Conservation (phyloP, 2,113 vertebrate species). For the Sceloporus tristichus region DNA sequence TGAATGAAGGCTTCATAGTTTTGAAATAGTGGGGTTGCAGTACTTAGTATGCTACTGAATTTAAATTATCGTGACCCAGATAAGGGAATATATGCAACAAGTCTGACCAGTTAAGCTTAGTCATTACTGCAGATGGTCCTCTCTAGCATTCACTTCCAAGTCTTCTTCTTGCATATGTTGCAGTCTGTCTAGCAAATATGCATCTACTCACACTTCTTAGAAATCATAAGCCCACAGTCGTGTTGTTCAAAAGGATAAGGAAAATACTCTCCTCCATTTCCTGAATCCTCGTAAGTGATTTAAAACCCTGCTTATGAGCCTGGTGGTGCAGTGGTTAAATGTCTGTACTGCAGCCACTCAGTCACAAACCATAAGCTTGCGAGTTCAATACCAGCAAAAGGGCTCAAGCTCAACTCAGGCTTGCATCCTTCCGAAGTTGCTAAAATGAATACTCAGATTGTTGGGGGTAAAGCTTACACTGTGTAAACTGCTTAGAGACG, state of each 20-base stretch:
- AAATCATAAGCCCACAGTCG: not conserved
- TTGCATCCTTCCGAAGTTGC: no score
- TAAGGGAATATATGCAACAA: not conserved
- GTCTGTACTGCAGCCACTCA: no score
- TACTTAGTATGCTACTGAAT: not conserved
- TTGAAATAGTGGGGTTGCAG: not conserved
- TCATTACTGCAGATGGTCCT: not conserved
- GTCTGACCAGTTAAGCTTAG: not conserved
- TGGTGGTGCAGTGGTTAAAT: no score
- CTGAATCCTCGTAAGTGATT: not conserved
- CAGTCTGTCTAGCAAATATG: not conserved
- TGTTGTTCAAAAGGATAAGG: not conserved
- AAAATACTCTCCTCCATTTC: not conserved
- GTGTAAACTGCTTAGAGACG: no score
- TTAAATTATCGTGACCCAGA: not conserved
- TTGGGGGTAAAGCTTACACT: no score
- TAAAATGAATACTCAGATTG: no score
- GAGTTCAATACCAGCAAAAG: no score
- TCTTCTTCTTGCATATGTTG: not conserved
- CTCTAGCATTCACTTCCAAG: not conserved
- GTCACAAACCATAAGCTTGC: no score
- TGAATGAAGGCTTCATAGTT: not conserved
- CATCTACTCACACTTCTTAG: not conserved
- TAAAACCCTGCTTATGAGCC: not conserved
- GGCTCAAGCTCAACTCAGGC: no score